Evolutionary conservation across 1,140 invertebrate genomes (phyloP), one percentile per base, ranked within the genome.

Genomic region (Zophobas atratus): DNA sequence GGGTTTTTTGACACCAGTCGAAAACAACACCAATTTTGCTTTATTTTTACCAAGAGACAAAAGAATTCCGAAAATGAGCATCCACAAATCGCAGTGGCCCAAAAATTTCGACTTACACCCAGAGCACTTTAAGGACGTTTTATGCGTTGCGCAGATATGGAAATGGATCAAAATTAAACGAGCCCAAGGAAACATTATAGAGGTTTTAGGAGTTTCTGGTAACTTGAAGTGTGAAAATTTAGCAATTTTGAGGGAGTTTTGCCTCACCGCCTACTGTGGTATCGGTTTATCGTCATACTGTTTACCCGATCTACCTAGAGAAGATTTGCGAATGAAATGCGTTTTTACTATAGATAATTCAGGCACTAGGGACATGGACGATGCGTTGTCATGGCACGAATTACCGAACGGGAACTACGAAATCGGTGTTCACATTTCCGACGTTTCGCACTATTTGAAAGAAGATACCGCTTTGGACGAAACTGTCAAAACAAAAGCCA

Each of bases 311-410:
- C 20, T 20, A 20, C 20, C 20, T 20, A 88, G 96, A 60, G 88
- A 91, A 82, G 96, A 98, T 86, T 92, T 95, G 81, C 90, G 96
- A 8, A 88, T 92, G 32, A 86, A 93, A 56, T 97, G 95, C 84
- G 88, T 98, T 35, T 97, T 98, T 83, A 97, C 97, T 1, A 97
- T 99, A 78, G 97, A 98, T 90, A 96, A 97, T n/a, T 83, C 88
- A n/a, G 96, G 93, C 77, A 96, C 96, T 4, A 89, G 93, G 71
- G 97, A 98, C 89, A 88, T 99, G 77, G 97, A 99, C 85, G 97
- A 99, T 90, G 97, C 97, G n/a, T 83, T 98, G 6, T 97, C 96
- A 6, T 93, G 94, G 81, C 91, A 91, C 84, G 81, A 87, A 79
- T 87, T 93, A 51, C 84, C 89, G 1, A 92, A 95, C 86, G 93